phyloP scores from a whole-genome alignment of 2,888 invertebrate genomes.

The Acholoe squamosa region DNA sequence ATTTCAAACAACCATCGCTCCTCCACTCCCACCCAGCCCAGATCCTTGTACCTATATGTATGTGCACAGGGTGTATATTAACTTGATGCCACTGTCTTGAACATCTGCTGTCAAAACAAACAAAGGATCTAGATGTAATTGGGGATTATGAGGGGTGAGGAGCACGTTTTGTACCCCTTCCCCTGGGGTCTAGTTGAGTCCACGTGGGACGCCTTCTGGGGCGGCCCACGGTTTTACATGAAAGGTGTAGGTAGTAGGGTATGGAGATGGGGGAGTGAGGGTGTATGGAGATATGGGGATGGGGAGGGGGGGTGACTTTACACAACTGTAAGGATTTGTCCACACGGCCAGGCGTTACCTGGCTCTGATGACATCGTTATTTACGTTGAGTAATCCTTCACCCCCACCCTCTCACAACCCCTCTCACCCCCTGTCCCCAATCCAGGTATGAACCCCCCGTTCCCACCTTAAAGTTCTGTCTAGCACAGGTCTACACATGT shows the following conservation, averaged over 20 bases:
- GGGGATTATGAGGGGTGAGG: neutral
- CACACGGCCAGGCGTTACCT: neutral
- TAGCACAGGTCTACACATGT: too few relatives aligned
- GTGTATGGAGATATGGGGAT: too few relatives aligned
- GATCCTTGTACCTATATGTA: neutral
- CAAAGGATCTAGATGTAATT: neutral
- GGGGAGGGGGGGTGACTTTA: neutral
- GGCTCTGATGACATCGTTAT: slow-evolving; percentile 11
- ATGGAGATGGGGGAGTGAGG: too few relatives aligned
- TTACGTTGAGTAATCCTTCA: neutral
- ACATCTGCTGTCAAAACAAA: slow-evolving; percentile 30
- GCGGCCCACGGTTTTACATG: too few relatives aligned
- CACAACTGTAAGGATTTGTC: slow-evolving; percentile 3
- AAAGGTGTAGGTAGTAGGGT: too few relatives aligned
- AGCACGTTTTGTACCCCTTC: neutral
- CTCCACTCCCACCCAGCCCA: neutral
- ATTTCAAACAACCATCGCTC: neutral
- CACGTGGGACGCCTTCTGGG: too few relatives aligned
- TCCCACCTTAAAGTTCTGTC: too few relatives aligned
- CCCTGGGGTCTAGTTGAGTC: neutral
- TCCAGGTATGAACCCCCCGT: neutral
- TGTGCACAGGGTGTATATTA: neutral
- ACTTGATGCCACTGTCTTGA: neutral
- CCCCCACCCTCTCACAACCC: neutral
- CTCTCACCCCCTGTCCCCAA: neutral